A percentile compares a stretch with the other conserved stretches of the same genome.
Conservation (phyloP, 1,140 invertebrate species). For the Heliconius congener region DNA sequence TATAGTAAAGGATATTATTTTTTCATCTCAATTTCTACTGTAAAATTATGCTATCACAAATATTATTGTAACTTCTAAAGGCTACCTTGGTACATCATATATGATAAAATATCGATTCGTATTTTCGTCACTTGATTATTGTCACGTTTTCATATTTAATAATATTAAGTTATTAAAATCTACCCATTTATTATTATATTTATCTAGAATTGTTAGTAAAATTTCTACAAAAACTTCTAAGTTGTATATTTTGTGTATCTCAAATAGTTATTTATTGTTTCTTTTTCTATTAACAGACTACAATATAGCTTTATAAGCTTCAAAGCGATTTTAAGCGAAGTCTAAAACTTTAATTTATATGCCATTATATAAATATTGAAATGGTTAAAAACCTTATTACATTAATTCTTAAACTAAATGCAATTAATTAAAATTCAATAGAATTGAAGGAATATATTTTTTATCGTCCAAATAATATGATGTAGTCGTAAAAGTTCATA, state of each 20-base stretch:
- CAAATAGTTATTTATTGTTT: not conserved
- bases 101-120: constrained; percentile 25
- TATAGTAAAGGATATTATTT: not conserved
- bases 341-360: not conserved
- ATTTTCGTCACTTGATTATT: constrained; percentile 50
- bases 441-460: not conserved
- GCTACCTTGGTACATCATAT: constrained; percentile 15
- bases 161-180: not conserved
- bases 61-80: constrained; percentile 25
- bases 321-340: not conserved
- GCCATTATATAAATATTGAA: not conserved
- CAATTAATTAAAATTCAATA: not conserved
- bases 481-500: too few relatives aligned
- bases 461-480: too few relatives aligned
- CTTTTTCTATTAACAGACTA: not conserved
- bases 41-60: constrained; percentile 22
- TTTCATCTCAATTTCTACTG: not conserved
- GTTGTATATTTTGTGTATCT: constrained; percentile 16
- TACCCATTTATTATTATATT: not conserved
- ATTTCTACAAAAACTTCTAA: constrained; percentile 31
- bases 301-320: constrained; percentile 6
- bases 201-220: constrained; percentile 25
- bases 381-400: not conserved
- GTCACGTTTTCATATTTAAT: constrained; percentile 44
- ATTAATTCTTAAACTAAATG: not conserved